Percentiles rank a stretch among this genome's conserved stretches.
phyloP scores from a whole-genome alignment of 2,797 vertebrate genomes.

The Betta splendens region DNA sequence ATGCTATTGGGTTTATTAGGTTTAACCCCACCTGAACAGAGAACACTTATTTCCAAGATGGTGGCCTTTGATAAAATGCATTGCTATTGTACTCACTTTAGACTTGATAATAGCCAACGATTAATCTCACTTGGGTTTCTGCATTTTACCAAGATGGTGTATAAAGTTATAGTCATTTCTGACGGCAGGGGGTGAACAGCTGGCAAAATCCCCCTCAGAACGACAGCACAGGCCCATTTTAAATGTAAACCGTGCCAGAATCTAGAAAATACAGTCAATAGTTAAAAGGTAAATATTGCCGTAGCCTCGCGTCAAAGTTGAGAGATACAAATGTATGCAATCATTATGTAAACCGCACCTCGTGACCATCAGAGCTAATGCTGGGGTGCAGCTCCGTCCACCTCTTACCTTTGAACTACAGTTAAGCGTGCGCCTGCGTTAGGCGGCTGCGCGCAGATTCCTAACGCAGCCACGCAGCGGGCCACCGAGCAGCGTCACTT shows the following conservation, averaged over 20 bases:
- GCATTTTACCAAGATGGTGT: neutral
- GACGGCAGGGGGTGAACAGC: slow-evolving; percentile 25
- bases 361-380: neutral
- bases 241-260: neutral
- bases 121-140: neutral
- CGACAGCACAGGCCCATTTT: slow-evolving; percentile 21
- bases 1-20: neutral
- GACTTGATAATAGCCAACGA: neutral
- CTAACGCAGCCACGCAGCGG: neutral
- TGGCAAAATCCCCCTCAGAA: slow-evolving; percentile 9
- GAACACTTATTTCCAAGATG: neutral
- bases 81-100: slow-evolving; percentile 4
- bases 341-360: neutral
- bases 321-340: neutral
- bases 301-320: neutral
- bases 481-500: slow-evolving; percentile 66
- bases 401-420: neutral
- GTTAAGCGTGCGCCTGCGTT: slow-evolving; percentile 29
- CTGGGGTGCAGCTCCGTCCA: no score
- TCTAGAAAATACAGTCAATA: slow-evolving; percentile 1
- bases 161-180: slow-evolving; percentile 8
- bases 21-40: neutral
- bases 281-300: neutral
- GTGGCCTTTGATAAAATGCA: neutral
- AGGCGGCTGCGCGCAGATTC: slow-evolving; percentile 23